Percentiles rank a stretch among this genome's conserved stretches.
These are phyloP conservation scores for Pterocles orientalis DNA, from an alignment of 2,113 vertebrate species.

Conservation along the genomic window DNA sequence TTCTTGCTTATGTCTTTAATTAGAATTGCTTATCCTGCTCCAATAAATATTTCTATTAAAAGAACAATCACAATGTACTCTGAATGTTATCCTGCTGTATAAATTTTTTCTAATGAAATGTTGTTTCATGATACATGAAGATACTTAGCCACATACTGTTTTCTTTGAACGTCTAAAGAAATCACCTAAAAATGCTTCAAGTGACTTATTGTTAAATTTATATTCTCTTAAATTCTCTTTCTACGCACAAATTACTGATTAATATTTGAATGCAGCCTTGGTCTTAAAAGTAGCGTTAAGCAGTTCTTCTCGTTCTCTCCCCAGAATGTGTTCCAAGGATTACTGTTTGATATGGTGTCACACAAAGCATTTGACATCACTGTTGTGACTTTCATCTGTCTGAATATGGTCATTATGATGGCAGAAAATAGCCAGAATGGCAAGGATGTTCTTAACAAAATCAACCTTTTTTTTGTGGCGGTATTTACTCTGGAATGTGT, in stretches of 20 bases:
- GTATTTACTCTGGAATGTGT: constrained; percentile 91
- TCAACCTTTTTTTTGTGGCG: constrained; percentile 89
- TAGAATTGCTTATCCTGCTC: not conserved
- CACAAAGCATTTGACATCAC: constrained; percentile 90
- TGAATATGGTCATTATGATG: constrained; percentile 97
- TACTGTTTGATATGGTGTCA: constrained; percentile 89
- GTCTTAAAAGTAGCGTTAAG: not conserved
- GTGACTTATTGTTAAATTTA: not conserved
- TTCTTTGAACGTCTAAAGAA: not conserved
- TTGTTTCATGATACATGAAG: not conserved
- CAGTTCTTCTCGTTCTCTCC: not conserved
- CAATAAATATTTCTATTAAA: not conserved
- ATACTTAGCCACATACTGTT: not conserved
- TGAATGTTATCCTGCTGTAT: not conserved
- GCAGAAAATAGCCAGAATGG: constrained; percentile 77
- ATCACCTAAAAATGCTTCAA: not conserved
- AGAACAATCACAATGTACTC: not conserved
- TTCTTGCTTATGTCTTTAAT: not conserved
- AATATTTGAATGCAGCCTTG: not conserved
- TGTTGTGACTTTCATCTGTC: constrained; percentile 89
- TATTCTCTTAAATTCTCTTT: not conserved
- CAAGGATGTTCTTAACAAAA: constrained; percentile 78
- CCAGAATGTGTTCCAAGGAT: constrained; percentile 86
- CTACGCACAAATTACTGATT: not conserved
- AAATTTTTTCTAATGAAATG: not conserved